These are phyloP conservation scores for Peromyscus leucopus DNA, from an alignment of 2,113 vertebrate genomes.

Conservation along the genomic window DNA sequence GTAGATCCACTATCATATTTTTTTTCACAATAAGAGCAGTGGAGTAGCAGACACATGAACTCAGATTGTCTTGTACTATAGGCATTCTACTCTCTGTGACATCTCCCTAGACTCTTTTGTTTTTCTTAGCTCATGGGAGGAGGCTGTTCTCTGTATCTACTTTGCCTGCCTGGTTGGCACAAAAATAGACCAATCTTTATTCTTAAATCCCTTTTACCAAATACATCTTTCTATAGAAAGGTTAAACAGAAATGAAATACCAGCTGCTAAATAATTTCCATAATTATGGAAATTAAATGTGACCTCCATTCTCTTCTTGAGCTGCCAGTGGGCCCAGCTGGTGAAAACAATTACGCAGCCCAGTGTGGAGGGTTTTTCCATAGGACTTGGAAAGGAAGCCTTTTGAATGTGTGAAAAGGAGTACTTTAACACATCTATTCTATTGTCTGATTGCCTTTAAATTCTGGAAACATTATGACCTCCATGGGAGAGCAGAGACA, in stretches of 20 bases:
- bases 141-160: neutral
- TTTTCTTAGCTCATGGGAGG: neutral
- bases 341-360: neutral
- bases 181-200: neutral
- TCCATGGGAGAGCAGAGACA: neutral
- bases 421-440: neutral
- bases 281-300: constrained; percentile 63
- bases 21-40: neutral
- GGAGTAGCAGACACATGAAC: neutral
- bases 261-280: constrained; percentile 62
- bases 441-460: neutral
- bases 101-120: neutral
- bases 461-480: neutral
- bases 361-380: neutral
- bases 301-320: constrained; percentile 43
- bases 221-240: constrained; percentile 50
- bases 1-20: neutral
- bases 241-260: constrained; percentile 65
- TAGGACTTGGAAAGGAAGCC: neutral
- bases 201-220: constrained; percentile 26
- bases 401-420: neutral
- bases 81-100: neutral
- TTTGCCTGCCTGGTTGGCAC: neutral
- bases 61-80: too few relatives aligned
- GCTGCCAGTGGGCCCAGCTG: constrained; percentile 53